Percentiles rank a stretch among this genome's conserved stretches.
Conservation (phyloP, 2,113 vertebrate genomes). For the Antechinus flavipes region DNA sequence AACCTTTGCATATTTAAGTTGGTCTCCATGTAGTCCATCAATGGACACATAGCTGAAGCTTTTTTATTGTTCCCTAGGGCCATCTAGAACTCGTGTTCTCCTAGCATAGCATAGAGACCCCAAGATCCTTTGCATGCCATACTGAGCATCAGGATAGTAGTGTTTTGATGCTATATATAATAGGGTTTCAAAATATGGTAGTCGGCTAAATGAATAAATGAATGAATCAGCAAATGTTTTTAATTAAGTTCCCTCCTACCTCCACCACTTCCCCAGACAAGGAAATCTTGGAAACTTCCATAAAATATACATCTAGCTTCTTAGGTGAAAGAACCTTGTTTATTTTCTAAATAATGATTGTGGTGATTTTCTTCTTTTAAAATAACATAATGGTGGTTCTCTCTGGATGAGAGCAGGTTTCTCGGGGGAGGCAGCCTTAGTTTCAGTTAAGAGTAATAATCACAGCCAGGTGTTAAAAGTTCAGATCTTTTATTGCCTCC, state of each 20-base stretch:
- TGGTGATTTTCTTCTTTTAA: too few species aligned
- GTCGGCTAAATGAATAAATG: too few species aligned
- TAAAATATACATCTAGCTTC: background rate
- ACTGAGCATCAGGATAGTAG: background rate
- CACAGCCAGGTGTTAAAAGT: too few species aligned
- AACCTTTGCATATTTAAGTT: background rate
- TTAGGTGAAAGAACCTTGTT: background rate
- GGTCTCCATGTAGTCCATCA: background rate
- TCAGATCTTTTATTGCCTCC: too few species aligned
- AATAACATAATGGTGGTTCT: too few species aligned
- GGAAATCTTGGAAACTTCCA: background rate
- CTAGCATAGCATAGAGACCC: background rate
- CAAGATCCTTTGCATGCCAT: background rate
- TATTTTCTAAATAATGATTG: background rate
- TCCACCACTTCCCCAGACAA: background rate
- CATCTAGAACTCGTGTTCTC: background rate
- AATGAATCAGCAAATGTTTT: background rate
- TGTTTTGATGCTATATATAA: background rate
- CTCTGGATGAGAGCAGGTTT: too few species aligned
- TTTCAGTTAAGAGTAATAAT: too few species aligned
- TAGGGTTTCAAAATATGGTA: background rate
- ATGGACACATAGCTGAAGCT: background rate
- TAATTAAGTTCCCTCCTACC: background rate
- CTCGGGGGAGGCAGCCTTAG: too few species aligned
- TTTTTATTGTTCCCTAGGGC: background rate